Conservation (phyloP, 2,113 vertebrate genomes). For the Spea bombifrons region DNA sequence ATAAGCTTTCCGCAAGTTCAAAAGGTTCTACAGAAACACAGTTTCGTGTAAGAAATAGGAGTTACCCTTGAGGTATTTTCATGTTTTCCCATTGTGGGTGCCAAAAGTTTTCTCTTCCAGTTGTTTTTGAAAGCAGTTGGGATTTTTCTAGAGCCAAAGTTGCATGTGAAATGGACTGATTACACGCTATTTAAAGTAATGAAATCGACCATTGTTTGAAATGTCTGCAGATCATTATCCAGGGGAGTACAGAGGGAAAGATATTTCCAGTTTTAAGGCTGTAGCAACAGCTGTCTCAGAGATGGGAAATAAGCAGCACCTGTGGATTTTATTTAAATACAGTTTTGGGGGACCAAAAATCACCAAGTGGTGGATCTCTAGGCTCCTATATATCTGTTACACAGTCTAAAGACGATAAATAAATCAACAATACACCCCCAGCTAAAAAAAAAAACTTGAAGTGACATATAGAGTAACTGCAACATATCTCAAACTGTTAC, state of each 20-base stretch:
- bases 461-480: too few species aligned
- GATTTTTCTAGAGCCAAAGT: conserved; percentile 14
- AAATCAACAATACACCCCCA: too few species aligned
- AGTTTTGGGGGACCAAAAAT: neutral
- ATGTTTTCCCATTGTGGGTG: conserved; percentile 33
- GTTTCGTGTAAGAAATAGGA: conserved; percentile 33
- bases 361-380: neutral
- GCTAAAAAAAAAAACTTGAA: neutral
- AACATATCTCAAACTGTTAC: neutral
- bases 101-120: conserved; percentile 33
- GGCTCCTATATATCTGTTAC: too few species aligned
- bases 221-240: conserved; percentile 43
- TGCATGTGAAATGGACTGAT: conserved; percentile 29
- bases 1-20: neutral
- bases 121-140: conserved; percentile 1
- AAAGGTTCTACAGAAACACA: conserved; percentile 19
- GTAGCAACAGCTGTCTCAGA: conserved; percentile 29
- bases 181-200: conserved; percentile 46
- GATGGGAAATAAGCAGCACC: conserved; percentile 3
- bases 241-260: conserved; percentile 3
- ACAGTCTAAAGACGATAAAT: too few species aligned
- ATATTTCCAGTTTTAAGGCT: conserved; percentile 34
- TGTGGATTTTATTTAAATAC: neutral
- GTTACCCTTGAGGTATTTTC: conserved; percentile 30
- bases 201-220: conserved; percentile 39